Evolutionary conservation across 1,140 invertebrate genomes (phyloP).

Genomic region (Palaemon carinicauda): DNA sequence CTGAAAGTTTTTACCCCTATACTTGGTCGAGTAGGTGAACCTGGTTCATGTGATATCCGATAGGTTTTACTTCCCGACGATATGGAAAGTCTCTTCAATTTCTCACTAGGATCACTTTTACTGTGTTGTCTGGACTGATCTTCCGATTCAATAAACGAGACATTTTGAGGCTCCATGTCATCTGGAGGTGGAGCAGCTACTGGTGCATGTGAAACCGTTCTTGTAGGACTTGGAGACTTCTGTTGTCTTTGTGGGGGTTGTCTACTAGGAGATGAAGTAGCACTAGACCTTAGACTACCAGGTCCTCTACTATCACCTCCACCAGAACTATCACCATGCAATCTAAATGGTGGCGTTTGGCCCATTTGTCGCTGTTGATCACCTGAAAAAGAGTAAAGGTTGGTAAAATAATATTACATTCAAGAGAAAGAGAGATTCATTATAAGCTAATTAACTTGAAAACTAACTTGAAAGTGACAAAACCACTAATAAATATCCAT

Average conservation of each 20-base stretch:
- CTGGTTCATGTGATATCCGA: slow-evolving; percentile 70
- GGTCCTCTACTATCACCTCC: slow-evolving; percentile 34
- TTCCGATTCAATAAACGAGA: slow-evolving; percentile 84
- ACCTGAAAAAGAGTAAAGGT: slow-evolving; percentile 23
- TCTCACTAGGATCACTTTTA: slow-evolving; percentile 39
- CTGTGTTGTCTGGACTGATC: slow-evolving; percentile 28
- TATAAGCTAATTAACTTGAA: too few relatives aligned
- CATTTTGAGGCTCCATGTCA: slow-evolving; percentile 90
- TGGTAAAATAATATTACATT: not conserved
- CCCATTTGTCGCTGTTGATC: slow-evolving; percentile 42
- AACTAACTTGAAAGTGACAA: too few relatives aligned
- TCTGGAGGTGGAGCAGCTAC: slow-evolving; percentile 75
- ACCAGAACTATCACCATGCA: slow-evolving; percentile 47
- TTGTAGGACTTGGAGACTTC: slow-evolving; percentile 54
- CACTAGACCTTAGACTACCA: slow-evolving; percentile 55
- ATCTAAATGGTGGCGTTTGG: slow-evolving; percentile 55
- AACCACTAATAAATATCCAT: too few relatives aligned
- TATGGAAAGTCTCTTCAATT: slow-evolving; percentile 77
- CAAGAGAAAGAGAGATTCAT: not conserved
- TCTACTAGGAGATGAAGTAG: slow-evolving; percentile 58
- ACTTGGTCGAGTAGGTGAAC: slow-evolving; percentile 53
- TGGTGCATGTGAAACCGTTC: slow-evolving; percentile 68
- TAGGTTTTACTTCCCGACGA: slow-evolving; percentile 87
- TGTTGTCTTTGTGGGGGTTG: slow-evolving; percentile 46
- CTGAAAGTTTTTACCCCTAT: slow-evolving; percentile 58